Base-by-base conservation (phyloP, 2,888 invertebrate genomes). In the Trissolcus brochymenae region DNA sequence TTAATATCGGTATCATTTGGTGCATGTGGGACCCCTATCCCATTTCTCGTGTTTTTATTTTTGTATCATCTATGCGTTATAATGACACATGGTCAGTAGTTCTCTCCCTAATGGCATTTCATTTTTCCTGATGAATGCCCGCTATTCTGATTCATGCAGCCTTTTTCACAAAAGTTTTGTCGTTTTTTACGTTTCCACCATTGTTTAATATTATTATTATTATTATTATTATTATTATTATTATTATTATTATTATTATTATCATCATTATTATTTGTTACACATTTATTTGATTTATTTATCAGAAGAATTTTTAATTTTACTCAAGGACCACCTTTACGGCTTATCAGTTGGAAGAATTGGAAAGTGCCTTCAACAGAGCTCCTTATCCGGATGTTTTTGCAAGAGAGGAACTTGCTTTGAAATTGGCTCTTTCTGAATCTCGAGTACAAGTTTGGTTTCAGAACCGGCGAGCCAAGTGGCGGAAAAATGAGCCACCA, bases 301-400 rank as follows among this genome's bases (percentile, higher is more conserved):
- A 9, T 41, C 1, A 6, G 2, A 43, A 13, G 1, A 43, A 43
- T 43, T 29, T 29, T 19, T 41, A 41, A 40, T 2, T 43, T 43
- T 43, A 43, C 2, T 43, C 3, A 43, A 98, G 98, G 90, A 98
- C 98, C 1, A 98, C 98, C 6, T 98, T 98, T 86, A 98, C 98
- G 4, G 96, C 97, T 0, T 97, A 96, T 87, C 98, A 98, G 88
- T 90, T 98, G 77, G 97, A 98, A 87, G 97, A 98, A 85, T 89
- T 98, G 84, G 98, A 98, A 87, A 91, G 96, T 54, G 98, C 98
- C 0, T 98, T 98, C 86, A 97, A 98, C 87, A 92, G 97, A 41
- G 98, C 98, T 0, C 98, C 98, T 0, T 98, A 98, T 86, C 98
- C 98, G 0, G 98, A 98, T 88, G 97, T 98, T 0, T 98, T 98